Evolutionary conservation across 1,140 invertebrate genomes (phyloP).

Genomic region (Pseudomyrmex cubaensis): DNA sequence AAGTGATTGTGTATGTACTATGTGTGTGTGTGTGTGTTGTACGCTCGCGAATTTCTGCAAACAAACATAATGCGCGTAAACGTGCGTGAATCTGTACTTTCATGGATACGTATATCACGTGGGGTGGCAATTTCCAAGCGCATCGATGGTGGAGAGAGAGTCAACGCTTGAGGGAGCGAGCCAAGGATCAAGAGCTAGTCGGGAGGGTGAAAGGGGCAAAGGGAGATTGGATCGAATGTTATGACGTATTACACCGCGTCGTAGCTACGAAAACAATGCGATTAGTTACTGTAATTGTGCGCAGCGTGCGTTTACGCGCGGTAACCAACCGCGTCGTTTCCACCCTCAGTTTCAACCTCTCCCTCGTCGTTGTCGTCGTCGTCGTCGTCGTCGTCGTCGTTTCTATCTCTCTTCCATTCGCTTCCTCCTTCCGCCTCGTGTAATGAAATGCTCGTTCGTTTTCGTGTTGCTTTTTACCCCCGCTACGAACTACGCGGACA

Average conservation of each 20-base stretch:
- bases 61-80: slow-evolving; percentile 62
- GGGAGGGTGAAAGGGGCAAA: background rate
- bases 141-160: slow-evolving; percentile 31
- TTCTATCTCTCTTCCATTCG: background rate
- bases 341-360: slow-evolving; percentile 32
- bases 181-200: slow-evolving; percentile 63
- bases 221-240: slow-evolving; percentile 65
- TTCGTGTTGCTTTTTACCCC: slow-evolving; percentile 61
- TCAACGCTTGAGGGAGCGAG: slow-evolving; percentile 43
- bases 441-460: slow-evolving; percentile 71
- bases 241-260: slow-evolving; percentile 77
- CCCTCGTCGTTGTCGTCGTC: too few species aligned
- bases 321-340: slow-evolving; percentile 61
- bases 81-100: slow-evolving; percentile 72
- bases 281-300: slow-evolving; percentile 79
- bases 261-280: slow-evolving; percentile 79
- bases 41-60: slow-evolving; percentile 16
- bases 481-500: slow-evolving; percentile 40
- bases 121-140: slow-evolving; percentile 71
- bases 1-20: background rate
- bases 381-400: background rate
- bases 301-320: slow-evolving; percentile 67
- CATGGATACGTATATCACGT: slow-evolving; percentile 64
- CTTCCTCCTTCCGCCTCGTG: slow-evolving; percentile 41
- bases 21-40: background rate